A percentile compares a stretch with the other conserved stretches of the same genome.
These are phyloP conservation scores for Triplophysa rosa DNA, from an alignment of 2,113 vertebrate genomes.

Conservation along the genomic window DNA sequence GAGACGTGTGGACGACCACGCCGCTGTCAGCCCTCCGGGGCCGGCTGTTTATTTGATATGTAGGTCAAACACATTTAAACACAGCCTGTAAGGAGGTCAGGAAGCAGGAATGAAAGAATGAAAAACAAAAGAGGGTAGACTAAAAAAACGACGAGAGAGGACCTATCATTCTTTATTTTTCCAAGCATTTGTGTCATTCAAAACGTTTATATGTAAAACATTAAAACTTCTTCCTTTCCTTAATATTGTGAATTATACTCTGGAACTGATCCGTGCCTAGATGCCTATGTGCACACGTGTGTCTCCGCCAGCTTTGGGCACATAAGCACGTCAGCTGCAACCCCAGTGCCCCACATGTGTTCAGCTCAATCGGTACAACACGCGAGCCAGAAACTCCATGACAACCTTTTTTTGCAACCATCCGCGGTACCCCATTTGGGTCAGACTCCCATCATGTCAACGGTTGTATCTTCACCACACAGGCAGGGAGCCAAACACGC, in stretches of 20 bases:
- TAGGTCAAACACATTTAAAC: slow-evolving; percentile 43
- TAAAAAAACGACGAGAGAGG: neutral
- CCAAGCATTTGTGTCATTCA: too few species aligned
- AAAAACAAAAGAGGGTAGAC: neutral
- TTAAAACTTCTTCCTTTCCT: too few species aligned
- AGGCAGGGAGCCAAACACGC: neutral
- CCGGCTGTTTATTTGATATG: slow-evolving; percentile 41
- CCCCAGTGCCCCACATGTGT: neutral
- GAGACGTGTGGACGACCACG: slow-evolving; percentile 41
- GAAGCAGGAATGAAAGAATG: neutral
- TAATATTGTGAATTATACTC: too few species aligned
- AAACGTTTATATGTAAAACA: too few species aligned
- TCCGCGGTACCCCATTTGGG: neutral
- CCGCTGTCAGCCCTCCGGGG: slow-evolving; percentile 18
- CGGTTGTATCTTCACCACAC: neutral
- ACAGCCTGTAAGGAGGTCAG: slow-evolving; percentile 6
- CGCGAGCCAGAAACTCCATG: too few species aligned
- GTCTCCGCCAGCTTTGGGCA: too few species aligned
- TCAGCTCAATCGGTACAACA: neutral
- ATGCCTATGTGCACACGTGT: neutral
- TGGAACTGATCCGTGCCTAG: too few species aligned
- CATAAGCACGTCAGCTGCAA: neutral
- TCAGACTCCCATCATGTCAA: neutral
- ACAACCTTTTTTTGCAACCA: neutral
- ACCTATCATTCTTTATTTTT: too few species aligned